Conservation (phyloP, 2,113 vertebrate genomes). For the Acinonyx jubatus region DNA sequence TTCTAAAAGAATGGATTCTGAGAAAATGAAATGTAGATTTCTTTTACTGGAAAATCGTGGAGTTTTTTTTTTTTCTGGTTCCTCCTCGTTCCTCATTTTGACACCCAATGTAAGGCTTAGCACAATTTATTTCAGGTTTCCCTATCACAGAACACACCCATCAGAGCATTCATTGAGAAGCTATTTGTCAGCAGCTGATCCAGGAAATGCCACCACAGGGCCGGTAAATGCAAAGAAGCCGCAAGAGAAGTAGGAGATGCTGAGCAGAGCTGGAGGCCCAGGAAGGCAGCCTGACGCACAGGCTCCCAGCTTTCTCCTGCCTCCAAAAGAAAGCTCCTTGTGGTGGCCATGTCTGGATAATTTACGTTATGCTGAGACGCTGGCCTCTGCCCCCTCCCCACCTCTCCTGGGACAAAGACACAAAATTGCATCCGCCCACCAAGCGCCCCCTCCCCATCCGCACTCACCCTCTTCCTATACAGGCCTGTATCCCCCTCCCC, state of each 20-base stretch:
- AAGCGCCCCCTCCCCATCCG: fast-evolving
- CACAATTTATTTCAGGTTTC: neutral
- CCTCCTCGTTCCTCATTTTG: neutral
- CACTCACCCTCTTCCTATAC: neutral
- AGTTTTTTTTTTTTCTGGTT: neutral
- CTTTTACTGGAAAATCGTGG: constrained; percentile 16
- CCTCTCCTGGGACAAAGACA: neutral
- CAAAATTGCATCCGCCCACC: neutral
- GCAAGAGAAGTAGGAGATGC: neutral
- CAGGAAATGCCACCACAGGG: neutral
- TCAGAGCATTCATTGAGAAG: neutral
- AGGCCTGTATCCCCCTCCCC: neutral
- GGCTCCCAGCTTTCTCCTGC: neutral
- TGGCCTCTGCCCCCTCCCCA: neutral
- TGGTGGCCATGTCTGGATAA: neutral
- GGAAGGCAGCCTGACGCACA: neutral
- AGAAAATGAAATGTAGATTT: constrained; percentile 22
- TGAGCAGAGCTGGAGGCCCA: neutral
- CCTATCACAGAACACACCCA: neutral
- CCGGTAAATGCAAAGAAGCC: neutral
- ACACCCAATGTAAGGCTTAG: neutral
- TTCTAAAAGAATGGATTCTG: neutral
- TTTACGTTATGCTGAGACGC: neutral
- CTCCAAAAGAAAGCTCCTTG: neutral
- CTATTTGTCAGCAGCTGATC: neutral